Evolutionary conservation across 2,113 vertebrate species (phyloP), one percentile per base, ranked within the genome.

Genomic region (Mus pahari): DNA sequence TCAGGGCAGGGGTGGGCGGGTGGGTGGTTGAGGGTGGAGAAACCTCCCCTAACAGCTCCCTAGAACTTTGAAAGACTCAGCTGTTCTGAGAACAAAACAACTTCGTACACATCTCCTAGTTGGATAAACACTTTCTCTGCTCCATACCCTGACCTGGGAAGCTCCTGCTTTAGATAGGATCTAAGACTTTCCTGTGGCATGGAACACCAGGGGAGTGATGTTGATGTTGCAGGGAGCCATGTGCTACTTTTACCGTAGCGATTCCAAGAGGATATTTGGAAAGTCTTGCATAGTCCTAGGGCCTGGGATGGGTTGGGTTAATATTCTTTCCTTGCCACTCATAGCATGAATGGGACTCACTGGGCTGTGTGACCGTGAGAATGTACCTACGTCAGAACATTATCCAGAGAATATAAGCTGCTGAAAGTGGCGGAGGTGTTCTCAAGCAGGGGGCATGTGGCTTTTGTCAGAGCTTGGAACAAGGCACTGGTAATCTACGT

Each of bases 401-500:
- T 36, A 17, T 60, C 16, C 20, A 36, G 55, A 62, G 17, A 31
- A 60, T 22, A 11, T 19, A 60, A 33, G 87, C 8, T 20, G n/a
- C 22, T 75, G 19, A 74, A 9, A 14, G 6, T 45, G 36, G 70
- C 48, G 4, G 2, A 58, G 5, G 28, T 22, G 66, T 11, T 60
- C 20, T 82, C 50, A 58, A 45, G 42, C 42, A 4, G 6, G 53
- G 31, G 24, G 17, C 1, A 16, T 19, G 12, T 60, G 58, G 20
- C 20, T 90, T 62, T 53, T n/a, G 71, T 86, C 45, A 86, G 17
- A 83, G 45, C 7, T 26, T 4, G 39, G 26, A 24, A 16, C 12
- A 0, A 0, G 2, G 0, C 7, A 17, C 26, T 28, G 22, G 22
- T 7, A 12, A 1, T 12, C 71, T 48, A 1, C 1, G 7, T 31